Evolutionary conservation across 1,140 invertebrate species (phyloP), one percentile per base, ranked within the genome.

Genomic region (Coptotermes formosanus): DNA sequence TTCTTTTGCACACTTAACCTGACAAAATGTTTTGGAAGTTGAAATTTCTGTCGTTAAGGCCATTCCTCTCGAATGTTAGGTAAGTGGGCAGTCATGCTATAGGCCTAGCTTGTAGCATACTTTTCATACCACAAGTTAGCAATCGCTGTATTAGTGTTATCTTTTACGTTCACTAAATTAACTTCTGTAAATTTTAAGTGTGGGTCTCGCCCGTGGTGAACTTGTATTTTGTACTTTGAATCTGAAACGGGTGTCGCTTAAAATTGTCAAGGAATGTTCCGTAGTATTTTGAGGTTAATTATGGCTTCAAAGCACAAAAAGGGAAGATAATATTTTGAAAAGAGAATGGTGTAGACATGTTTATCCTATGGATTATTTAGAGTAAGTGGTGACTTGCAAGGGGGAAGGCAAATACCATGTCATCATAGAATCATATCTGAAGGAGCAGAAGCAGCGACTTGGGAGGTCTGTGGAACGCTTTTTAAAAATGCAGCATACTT

Each of bases 401-500:
- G n/a, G 9, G 21, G 19, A 55, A 19, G 14, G 52, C 52, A 19
- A 1, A 4, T 21, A 12, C 25, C 64, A 9, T 75, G 8, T 75
- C n/a, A 30, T 75, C 9, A n/a, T 75, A 30, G 11, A 6, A 30
- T 30, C 64, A 75, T 59, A 59, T 59, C 55, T 19, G 64, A 75
- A 75, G 14, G 64, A 75, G n/a, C 11, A 30, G 64, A 75, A 75
- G 9, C 64, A n/a, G 9, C 64, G n/a, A 75, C 64, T 75, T 75
- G 64, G 64, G 64, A 75, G 64, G 64, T 75, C 64, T 75, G 64
- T 75, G 25, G 64, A 75, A 75, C 64, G 3, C 64, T 75, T 75
- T 75, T 75, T 75, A 11, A n/a, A 75, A 75, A 75, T 75, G 64
- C 64, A 75, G n/a, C 64, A 75, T 75, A 30, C 25, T 75, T 30